Percentiles rank a stretch among this genome's conserved stretches.
These are phyloP conservation scores for Thaumetopoea pityocampa DNA, from an alignment of 1,140 invertebrate species.

Conservation along the genomic window DNA sequence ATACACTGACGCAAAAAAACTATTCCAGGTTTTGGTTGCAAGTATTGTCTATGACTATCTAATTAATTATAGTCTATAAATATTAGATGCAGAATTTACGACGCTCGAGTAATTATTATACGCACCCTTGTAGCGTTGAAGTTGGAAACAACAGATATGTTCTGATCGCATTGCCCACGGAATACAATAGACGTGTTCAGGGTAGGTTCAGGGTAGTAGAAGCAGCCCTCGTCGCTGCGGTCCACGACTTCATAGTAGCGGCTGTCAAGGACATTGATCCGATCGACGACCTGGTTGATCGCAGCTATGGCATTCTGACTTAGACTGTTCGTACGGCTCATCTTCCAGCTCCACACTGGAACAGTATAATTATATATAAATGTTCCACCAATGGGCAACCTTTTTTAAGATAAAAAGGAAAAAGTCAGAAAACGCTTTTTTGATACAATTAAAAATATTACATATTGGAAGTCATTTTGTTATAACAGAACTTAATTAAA, in stretches of 20 bases:
- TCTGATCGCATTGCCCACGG: conserved; percentile 40
- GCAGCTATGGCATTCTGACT: conserved; percentile 12
- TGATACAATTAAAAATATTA: too few species aligned
- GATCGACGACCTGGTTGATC: conserved; percentile 26
- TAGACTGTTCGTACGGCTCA: conserved; percentile 27
- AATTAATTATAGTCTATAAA: too few species aligned
- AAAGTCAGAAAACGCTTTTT: too few species aligned
- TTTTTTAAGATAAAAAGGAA: too few species aligned
- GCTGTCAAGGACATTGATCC: conserved; percentile 27
- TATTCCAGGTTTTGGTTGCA: too few species aligned
- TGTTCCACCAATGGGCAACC: too few species aligned
- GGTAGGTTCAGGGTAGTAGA: conserved; percentile 33
- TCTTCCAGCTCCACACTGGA: conserved; percentile 46
- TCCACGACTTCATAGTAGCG: conserved; percentile 25
- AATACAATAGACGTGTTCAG: conserved; percentile 28
- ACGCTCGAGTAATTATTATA: too few species aligned
- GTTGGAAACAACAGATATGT: conserved; percentile 32
- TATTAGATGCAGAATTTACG: too few species aligned
- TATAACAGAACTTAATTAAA: too few species aligned
- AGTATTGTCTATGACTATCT: too few species aligned
- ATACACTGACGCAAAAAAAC: too few species aligned
- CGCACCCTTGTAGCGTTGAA: conserved; percentile 38
- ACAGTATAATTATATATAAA: conserved; percentile 5
- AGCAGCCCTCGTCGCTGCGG: conserved; percentile 32
- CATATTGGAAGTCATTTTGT: too few species aligned